Evolutionary conservation across 2,113 vertebrate species (phyloP).

Genomic region (Chaetodon trifascialis): DNA sequence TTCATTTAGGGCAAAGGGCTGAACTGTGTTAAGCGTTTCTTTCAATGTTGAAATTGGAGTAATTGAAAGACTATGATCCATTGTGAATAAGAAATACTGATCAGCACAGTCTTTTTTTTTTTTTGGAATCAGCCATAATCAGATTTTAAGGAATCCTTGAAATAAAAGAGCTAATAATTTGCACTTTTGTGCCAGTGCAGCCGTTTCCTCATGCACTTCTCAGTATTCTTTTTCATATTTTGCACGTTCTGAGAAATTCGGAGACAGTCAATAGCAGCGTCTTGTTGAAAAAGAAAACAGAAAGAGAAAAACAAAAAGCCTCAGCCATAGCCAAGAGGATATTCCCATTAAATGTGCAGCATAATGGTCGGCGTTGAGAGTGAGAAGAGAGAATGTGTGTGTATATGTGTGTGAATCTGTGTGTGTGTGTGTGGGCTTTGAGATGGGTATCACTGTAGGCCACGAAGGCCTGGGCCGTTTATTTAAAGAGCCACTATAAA

Average conservation of each 20-base stretch:
- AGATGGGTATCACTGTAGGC: constrained; percentile 70
- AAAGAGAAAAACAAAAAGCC: background rate
- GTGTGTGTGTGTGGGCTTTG: constrained; percentile 29
- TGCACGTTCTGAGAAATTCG: constrained; percentile 2
- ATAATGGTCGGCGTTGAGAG: constrained; percentile 27
- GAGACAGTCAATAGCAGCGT: constrained; percentile 16
- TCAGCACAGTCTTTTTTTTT: no score
- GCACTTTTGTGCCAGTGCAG: no score
- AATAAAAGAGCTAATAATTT: no score
- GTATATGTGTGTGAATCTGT: constrained; percentile 17
- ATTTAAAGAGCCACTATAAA: constrained; percentile 84
- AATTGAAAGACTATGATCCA: no score
- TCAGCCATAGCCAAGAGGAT: constrained; percentile 22
- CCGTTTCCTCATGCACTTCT: background rate
- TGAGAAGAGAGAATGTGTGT: constrained; percentile 21
- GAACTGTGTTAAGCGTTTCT: no score
- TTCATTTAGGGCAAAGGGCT: no score
- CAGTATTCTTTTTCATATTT: background rate
- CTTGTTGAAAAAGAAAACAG: constrained; percentile 8
- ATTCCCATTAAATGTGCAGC: constrained; percentile 39
- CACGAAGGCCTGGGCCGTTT: constrained; percentile 69
- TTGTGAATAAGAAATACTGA: no score
- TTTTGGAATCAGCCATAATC: no score
- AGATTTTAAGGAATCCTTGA: no score
- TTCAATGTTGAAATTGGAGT: no score